These are phyloP conservation scores for Beris chalybata DNA, from an alignment of 2,888 invertebrate genomes.

Conservation along the genomic window DNA sequence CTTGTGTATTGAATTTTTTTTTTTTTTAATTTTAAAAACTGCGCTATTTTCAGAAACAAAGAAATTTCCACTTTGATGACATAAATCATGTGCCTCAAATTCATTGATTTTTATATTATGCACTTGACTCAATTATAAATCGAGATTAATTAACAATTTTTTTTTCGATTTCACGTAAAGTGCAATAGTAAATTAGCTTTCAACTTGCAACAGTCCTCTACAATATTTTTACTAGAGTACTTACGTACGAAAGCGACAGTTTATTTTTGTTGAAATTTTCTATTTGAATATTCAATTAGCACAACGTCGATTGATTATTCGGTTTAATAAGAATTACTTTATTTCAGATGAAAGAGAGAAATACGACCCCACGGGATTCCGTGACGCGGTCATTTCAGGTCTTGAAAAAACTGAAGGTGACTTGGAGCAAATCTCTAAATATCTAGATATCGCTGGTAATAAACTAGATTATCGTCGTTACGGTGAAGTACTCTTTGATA, in stretches of 20 bases:
- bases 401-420: conserved; percentile 93
- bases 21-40: too few relatives aligned
- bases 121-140: conserved; percentile 14
- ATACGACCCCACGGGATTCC: conserved; percentile 97
- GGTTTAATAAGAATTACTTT: neutral
- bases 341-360: conserved; percentile 97
- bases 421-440: conserved; percentile 94
- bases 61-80: too few relatives aligned
- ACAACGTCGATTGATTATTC: conserved; percentile 11
- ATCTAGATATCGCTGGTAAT: conserved; percentile 90
- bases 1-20: too few relatives aligned
- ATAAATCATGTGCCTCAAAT: too few relatives aligned
- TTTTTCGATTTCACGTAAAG: conserved; percentile 11
- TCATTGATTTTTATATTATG: neutral
- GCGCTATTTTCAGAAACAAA: too few relatives aligned
- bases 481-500: conserved; percentile 97
- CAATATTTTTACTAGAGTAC: conserved; percentile 32
- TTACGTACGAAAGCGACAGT: conserved; percentile 34
- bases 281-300: too few relatives aligned
- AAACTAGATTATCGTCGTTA: conserved; percentile 97
- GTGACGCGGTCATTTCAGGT: conserved; percentile 94
- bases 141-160: conserved; percentile 7
- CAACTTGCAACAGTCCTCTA: conserved; percentile 37
- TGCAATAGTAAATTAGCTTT: conserved; percentile 25
- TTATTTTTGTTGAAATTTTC: neutral